phyloP scores from a whole-genome alignment of 1,140 invertebrate genomes.

The Drosophila nasuta region DNA sequence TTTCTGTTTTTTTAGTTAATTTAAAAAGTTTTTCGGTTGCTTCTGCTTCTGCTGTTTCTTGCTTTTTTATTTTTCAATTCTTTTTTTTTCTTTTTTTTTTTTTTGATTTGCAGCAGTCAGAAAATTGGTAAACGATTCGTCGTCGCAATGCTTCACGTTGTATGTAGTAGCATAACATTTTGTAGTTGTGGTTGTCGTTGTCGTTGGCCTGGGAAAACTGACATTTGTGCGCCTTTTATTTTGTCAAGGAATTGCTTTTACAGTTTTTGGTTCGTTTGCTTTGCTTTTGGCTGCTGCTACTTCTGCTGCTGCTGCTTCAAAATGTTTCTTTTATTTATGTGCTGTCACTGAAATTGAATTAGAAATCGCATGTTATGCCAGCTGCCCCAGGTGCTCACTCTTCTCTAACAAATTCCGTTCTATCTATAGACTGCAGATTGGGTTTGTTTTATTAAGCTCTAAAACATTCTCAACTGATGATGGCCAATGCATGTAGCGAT shows the following conservation, averaged over 20 bases:
- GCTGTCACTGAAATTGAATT: slow-evolving; percentile 81
- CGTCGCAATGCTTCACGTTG: slow-evolving; percentile 59
- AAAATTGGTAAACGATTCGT: slow-evolving; percentile 82
- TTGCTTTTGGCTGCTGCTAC: slow-evolving; percentile 48
- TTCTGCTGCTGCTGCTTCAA: slow-evolving; percentile 49
- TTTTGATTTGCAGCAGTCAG: slow-evolving; percentile 81
- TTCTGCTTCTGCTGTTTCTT: slow-evolving; percentile 33
- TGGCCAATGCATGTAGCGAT: slow-evolving; percentile 13
- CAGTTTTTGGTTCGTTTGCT: slow-evolving; percentile 64
- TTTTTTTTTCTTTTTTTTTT: slow-evolving; percentile 40
- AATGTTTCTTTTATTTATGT: slow-evolving; percentile 81
- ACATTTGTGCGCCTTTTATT: slow-evolving; percentile 74
- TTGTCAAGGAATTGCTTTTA: slow-evolving; percentile 78
- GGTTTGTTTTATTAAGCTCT: slow-evolving; percentile 37
- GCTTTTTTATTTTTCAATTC: slow-evolving; percentile 22
- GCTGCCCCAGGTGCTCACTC: slow-evolving; percentile 32
- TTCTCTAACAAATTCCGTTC: neutral
- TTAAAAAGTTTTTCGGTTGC: slow-evolving; percentile 76
- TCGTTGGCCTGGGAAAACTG: slow-evolving; percentile 74
- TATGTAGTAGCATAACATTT: slow-evolving; percentile 28
- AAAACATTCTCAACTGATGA: slow-evolving; percentile 33
- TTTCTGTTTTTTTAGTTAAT: slow-evolving; percentile 76
- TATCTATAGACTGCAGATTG: slow-evolving; percentile 10
- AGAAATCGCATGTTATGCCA: slow-evolving; percentile 72
- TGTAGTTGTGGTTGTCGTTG: slow-evolving; percentile 45